Evolutionary conservation across 1,140 invertebrate species (phyloP).

Genomic region (Pemphigus obesinymphae): DNA sequence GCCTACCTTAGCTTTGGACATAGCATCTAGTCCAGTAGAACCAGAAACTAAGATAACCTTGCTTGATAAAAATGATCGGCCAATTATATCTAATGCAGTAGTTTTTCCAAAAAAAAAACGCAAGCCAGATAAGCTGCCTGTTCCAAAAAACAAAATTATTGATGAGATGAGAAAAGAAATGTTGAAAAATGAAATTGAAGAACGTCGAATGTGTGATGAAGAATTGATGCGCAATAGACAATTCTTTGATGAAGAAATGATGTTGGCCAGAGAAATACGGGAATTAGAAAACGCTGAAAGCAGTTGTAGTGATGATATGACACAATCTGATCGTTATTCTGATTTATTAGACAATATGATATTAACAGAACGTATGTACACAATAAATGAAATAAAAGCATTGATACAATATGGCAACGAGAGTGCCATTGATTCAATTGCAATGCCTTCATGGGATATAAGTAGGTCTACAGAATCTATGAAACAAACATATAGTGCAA

Average conservation of each 20-base stretch:
- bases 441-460: slow-evolving; percentile 33
- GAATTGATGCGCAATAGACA: slow-evolving; percentile 51
- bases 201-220: slow-evolving; percentile 44
- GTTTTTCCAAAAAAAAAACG: slow-evolving; percentile 28
- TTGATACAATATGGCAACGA: slow-evolving; percentile 33
- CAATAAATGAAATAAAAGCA: slow-evolving; percentile 37
- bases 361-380: slow-evolving; percentile 31
- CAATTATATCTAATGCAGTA: slow-evolving; percentile 36
- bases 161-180: slow-evolving; percentile 40
- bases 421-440: slow-evolving; percentile 33
- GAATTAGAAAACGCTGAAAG: slow-evolving; percentile 70
- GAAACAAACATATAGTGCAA: slow-evolving; percentile 58
- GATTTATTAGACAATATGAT: slow-evolving; percentile 34
- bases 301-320: slow-evolving; percentile 39
- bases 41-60: not conserved
- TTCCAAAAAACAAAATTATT: slow-evolving; percentile 35
- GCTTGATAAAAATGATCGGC: slow-evolving; percentile 38
- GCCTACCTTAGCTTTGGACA: slow-evolving; percentile 54
- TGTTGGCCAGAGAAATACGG: slow-evolving; percentile 71
- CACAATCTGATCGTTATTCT: slow-evolving; percentile 36
- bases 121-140: not conserved
- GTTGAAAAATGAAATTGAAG: slow-evolving; percentile 30
- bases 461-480: slow-evolving; percentile 23
- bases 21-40: not conserved
- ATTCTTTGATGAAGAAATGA: slow-evolving; percentile 72